Percentiles rank a stretch among this genome's conserved stretches.
phyloP scores from a whole-genome alignment of 2,113 vertebrate genomes.

The Thalassoma bifasciatum region DNA sequence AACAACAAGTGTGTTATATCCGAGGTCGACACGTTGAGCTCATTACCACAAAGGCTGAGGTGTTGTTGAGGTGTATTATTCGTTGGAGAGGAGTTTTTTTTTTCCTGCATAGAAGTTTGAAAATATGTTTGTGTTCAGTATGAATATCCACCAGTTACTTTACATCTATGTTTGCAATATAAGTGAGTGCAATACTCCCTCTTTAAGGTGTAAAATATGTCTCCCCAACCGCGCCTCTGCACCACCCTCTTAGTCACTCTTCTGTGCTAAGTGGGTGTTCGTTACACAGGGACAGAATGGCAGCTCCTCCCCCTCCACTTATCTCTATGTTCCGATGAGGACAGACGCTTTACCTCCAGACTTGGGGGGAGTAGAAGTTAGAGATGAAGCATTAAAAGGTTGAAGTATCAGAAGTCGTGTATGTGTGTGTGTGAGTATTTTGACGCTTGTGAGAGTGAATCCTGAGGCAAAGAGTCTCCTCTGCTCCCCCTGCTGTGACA shows the following conservation, averaged over 20 bases:
- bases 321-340: slow-evolving; percentile 36
- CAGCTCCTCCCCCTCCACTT: slow-evolving; percentile 15
- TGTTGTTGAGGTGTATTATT: too few species aligned
- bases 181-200: too few species aligned
- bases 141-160: too few species aligned
- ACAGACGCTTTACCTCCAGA: slow-evolving; percentile 15
- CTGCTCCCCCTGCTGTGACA: slow-evolving; percentile 8
- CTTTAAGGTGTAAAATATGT: neutral
- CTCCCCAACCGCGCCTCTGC: slow-evolving; percentile 19
- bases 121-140: too few species aligned
- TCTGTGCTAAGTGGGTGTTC: slow-evolving; percentile 43
- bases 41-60: too few species aligned
- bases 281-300: slow-evolving; percentile 48
- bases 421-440: neutral
- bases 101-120: too few species aligned
- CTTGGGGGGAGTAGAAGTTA: slow-evolving; percentile 17
- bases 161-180: too few species aligned
- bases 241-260: slow-evolving; percentile 38
- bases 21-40: too few species aligned
- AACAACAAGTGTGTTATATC: too few species aligned
- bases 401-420: neutral
- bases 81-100: too few species aligned
- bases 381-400: slow-evolving; percentile 19
- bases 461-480: neutral
- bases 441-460: neutral